Evolutionary conservation across 2,113 vertebrate genomes (phyloP).

Genomic region (Catharus bicknelli): DNA sequence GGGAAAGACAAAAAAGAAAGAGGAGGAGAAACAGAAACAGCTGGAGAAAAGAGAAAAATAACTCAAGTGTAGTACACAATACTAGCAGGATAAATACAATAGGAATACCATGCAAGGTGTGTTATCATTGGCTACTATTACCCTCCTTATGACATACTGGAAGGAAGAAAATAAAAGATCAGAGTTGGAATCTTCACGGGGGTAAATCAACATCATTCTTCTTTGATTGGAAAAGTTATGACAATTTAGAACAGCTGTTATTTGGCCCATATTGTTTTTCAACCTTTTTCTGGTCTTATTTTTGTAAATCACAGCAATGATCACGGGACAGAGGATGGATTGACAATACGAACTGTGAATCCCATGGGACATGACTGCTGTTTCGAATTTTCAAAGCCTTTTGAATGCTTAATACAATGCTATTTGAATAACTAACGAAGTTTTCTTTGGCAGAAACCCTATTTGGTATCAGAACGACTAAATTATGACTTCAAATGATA

Average conservation of each 20-base stretch:
- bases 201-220: neutral
- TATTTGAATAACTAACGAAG: constrained; percentile 7
- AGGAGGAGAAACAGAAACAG: neutral
- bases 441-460: constrained; percentile 27
- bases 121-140: neutral
- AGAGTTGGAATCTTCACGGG: neutral
- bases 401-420: constrained; percentile 2
- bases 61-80: neutral
- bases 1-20: neutral
- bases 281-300: neutral
- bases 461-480: constrained; percentile 24
- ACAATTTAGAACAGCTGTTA: constrained; percentile 30
- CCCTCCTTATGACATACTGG: neutral
- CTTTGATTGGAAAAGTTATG: neutral
- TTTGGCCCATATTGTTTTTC: neutral
- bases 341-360: neutral
- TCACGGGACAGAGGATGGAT: neutral
- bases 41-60: neutral
- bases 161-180: neutral
- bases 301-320: neutral
- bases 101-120: neutral
- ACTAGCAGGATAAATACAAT: neutral
- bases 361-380: neutral
- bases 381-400: neutral
- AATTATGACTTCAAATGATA: neutral